phyloP scores from a whole-genome alignment of 92 coral and sea anemone genomes.

The Phymanthus crucifer region DNA sequence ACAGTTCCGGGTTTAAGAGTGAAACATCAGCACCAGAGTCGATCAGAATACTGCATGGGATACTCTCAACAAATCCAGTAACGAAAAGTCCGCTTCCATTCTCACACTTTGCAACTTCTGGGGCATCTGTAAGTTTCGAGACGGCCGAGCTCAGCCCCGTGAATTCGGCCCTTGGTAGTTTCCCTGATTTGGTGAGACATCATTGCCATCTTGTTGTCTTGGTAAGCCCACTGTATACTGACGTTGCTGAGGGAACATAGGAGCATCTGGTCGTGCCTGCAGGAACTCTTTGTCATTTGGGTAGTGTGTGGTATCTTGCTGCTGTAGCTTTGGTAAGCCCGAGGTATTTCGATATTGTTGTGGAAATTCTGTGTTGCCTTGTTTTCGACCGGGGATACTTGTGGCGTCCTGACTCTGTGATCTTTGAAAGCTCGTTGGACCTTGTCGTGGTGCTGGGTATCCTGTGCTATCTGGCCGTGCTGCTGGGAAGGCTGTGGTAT shows the following conservation, averaged over 20 bases:
- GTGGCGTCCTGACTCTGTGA: neutral
- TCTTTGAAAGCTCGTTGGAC: neutral
- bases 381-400: neutral
- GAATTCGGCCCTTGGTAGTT: neutral
- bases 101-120: neutral
- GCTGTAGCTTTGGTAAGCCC: neutral
- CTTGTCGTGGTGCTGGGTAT: neutral
- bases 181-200: neutral
- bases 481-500: neutral
- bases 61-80: neutral
- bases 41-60: neutral
- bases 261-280: neutral
- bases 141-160: slow-evolving; percentile 9
- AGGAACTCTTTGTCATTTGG: no score
- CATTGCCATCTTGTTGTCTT: neutral
- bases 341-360: neutral
- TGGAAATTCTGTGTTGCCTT: neutral
- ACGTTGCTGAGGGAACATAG: neutral
- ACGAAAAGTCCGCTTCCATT: neutral
- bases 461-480: neutral
- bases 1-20: neutral
- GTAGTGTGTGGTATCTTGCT: neutral
- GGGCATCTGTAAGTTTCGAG: neutral
- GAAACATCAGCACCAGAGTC: slow-evolving; percentile 10
- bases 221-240: neutral